Conservation (phyloP, 2,797 vertebrate species). For the Eutrigla gurnardus region DNA sequence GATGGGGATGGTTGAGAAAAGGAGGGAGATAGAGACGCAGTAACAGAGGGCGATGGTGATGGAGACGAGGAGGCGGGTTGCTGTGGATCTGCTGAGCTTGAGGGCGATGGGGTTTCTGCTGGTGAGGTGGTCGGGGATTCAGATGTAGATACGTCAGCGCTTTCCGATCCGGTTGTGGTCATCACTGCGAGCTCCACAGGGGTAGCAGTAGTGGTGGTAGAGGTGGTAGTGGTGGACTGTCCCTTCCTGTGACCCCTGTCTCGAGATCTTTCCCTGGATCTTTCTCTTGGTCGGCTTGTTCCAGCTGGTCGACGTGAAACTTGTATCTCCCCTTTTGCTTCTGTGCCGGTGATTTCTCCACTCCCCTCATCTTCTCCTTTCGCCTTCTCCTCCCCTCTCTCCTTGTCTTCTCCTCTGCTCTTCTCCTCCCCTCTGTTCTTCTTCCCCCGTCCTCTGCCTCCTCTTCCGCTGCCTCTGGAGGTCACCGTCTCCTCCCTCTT, state of each 20-base stretch:
- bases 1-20: slow-evolving; percentile 30
- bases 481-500: slow-evolving; percentile 67
- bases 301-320: slow-evolving; percentile 71
- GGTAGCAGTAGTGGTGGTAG: slow-evolving; percentile 18
- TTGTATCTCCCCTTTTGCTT: slow-evolving; percentile 83
- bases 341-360: slow-evolving; percentile 62
- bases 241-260: slow-evolving; percentile 78
- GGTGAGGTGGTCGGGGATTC: slow-evolving; percentile 28
- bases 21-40: slow-evolving; percentile 4
- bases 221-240: slow-evolving; percentile 65
- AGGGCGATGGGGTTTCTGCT: slow-evolving; percentile 28
- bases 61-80: slow-evolving; percentile 1
- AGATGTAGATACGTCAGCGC: slow-evolving; percentile 6
- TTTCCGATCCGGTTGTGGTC: slow-evolving; percentile 33
- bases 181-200: slow-evolving; percentile 44
- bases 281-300: slow-evolving; percentile 74
- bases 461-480: slow-evolving; percentile 61
- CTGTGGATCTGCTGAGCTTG: slow-evolving; percentile 2
- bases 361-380: slow-evolving; percentile 75
- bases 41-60: background rate
- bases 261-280: slow-evolving; percentile 76
- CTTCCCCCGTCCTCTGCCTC: slow-evolving; percentile 74
- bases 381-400: slow-evolving; percentile 61
- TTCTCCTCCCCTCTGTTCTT: slow-evolving; percentile 76
- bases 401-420: slow-evolving; percentile 61